Percentiles rank a stretch among this genome's conserved stretches.
These are phyloP conservation scores for Ceratotherium simum DNA, from an alignment of 2,113 vertebrate genomes.

Conservation along the genomic window DNA sequence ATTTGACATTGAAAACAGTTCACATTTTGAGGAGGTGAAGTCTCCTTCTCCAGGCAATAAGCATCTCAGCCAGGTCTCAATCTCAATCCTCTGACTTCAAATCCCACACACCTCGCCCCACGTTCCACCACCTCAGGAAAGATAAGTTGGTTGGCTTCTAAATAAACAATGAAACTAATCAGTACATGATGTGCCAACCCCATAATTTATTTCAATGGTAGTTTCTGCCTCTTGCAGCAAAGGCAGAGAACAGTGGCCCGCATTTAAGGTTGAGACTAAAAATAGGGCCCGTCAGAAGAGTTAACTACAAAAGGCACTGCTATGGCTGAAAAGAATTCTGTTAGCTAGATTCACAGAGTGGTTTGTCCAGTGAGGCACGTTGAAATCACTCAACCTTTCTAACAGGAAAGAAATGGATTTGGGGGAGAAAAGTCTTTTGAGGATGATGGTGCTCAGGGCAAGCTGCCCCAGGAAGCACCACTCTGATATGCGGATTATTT, in stretches of 20 bases:
- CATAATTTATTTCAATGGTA: constrained; percentile 20
- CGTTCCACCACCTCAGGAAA: not conserved
- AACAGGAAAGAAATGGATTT: constrained; percentile 13
- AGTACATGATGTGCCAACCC: not conserved
- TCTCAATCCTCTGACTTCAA: not conserved
- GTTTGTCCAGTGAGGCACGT: not conserved
- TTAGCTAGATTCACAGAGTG: not conserved
- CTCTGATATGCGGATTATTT: no score
- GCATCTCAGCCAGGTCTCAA: not conserved
- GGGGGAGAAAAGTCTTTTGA: not conserved
- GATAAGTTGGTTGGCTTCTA: not conserved
- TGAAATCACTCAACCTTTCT: constrained; percentile 43
- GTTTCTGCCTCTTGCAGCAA: constrained; percentile 24
- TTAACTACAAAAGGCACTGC: not conserved
- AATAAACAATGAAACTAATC: not conserved
- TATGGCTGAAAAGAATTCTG: not conserved
- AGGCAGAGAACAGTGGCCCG: not conserved
- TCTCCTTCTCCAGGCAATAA: not conserved
- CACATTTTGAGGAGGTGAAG: not conserved
- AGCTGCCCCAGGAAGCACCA: no score
- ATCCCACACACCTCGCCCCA: not conserved
- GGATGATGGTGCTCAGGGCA: no score
- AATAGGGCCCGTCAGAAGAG: not conserved
- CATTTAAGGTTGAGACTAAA: constrained; percentile 21
- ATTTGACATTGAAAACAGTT: constrained; percentile 24